Conservation (phyloP, 1,140 invertebrate genomes). For the Babylonia areolata region DNA sequence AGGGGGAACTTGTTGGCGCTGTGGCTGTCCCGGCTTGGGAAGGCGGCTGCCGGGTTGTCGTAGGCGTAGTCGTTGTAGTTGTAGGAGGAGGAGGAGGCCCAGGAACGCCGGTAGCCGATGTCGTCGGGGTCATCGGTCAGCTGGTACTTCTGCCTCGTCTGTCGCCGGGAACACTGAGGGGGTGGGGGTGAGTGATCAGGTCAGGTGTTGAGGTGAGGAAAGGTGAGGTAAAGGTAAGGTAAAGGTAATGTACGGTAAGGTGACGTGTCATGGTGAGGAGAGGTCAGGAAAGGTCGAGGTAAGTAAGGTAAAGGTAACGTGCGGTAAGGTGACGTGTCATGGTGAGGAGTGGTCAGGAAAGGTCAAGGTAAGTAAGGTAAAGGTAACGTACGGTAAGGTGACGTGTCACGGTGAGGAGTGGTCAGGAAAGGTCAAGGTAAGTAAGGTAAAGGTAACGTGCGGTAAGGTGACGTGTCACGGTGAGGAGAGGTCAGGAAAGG, state of each 20-base stretch:
- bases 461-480: too few species aligned
- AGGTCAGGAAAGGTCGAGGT: background rate
- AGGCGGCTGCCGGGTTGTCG: background rate
- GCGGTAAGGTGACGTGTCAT: background rate
- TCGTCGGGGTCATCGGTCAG: conserved; percentile 48
- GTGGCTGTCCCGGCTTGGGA: background rate
- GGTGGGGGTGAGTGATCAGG: too few species aligned
- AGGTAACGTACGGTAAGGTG: background rate
- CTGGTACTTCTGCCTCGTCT: conserved; percentile 46
- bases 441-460: background rate
- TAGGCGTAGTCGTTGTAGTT: conserved; percentile 10
- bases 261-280: background rate
- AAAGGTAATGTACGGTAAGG: background rate
- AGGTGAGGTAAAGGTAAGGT: background rate
- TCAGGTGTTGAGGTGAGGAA: background rate
- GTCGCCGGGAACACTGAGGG: conserved; percentile 49
- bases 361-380: background rate
- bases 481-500: too few species aligned
- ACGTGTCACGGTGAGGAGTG: background rate
- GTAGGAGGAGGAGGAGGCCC: conserved; percentile 33
- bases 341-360: background rate
- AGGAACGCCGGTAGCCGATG: conserved; percentile 47
- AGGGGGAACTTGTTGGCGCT: background rate
- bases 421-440: background rate
- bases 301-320: background rate